Percentiles rank a stretch among this genome's conserved stretches.
Evolutionary conservation across 2,888 invertebrate genomes (phyloP).

Genomic region (Epinotia demarniana): DNA sequence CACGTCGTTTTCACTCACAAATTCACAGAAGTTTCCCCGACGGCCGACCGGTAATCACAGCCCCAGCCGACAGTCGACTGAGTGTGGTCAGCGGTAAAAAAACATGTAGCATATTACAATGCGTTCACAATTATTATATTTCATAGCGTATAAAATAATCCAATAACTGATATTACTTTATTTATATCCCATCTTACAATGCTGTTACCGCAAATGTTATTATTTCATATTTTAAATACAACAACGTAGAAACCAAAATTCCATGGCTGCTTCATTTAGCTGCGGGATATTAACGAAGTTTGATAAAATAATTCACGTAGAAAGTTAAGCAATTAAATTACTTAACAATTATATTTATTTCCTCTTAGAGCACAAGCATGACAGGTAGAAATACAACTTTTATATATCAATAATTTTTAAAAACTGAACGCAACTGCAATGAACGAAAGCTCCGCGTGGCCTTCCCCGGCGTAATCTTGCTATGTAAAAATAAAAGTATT

Average conservation of each 20-base stretch:
- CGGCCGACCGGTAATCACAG: conserved; percentile 6
- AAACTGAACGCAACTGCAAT: conserved; percentile 6
- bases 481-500: background rate
- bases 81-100: conserved; percentile 4
- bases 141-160: background rate
- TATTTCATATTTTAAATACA: background rate
- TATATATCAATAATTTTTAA: too few species aligned
- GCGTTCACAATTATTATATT: conserved; percentile 1
- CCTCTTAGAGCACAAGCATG: too few species aligned
- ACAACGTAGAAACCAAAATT: background rate
- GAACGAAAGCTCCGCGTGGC: background rate
- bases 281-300: too few species aligned
- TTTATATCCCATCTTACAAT: background rate
- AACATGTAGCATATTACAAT: background rate
- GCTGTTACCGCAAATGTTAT: background rate
- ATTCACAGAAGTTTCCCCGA: conserved; percentile 1
- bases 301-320: background rate
- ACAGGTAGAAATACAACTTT: too few species aligned
- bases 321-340: background rate
- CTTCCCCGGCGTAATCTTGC: conserved; percentile 18
- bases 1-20: conserved; percentile 19
- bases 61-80: conserved; percentile 2
- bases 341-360: background rate
- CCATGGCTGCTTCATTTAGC: background rate
- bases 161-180: background rate